A percentile compares a stretch with the other conserved stretches of the same genome.
Evolutionary conservation across 1,140 invertebrate species (phyloP).

Genomic region (Drosophila sturtevanti): DNA sequence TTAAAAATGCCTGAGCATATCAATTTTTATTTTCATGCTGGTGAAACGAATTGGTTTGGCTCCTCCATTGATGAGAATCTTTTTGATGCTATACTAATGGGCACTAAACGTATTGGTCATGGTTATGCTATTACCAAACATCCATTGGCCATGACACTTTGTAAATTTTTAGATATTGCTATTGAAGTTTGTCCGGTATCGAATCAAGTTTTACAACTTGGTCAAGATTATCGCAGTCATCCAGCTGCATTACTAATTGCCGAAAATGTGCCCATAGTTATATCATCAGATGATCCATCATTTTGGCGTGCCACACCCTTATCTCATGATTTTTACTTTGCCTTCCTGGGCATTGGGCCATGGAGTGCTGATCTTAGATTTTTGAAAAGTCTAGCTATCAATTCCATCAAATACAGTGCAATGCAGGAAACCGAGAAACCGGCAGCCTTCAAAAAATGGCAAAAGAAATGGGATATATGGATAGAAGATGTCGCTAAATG

Average conservation of each 20-base stretch:
- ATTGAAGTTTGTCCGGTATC: conserved; percentile 92
- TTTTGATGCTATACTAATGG: conserved; percentile 90
- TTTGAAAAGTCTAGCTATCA: conserved; percentile 90
- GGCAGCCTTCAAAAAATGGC: conserved; percentile 57
- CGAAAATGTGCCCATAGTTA: conserved; percentile 84
- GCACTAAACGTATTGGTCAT: conserved; percentile 87
- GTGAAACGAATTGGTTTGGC: conserved; percentile 91
- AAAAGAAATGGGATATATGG: conserved; percentile 60
- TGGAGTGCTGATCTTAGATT: conserved; percentile 87
- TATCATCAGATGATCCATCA: conserved; percentile 89
- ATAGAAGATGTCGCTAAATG: conserved; percentile 39
- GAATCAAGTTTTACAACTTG: conserved; percentile 89
- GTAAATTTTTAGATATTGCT: conserved; percentile 86
- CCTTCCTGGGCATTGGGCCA: conserved; percentile 90
- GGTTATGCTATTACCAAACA: conserved; percentile 90
- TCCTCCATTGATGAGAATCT: conserved; percentile 87
- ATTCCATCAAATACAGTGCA: conserved; percentile 88
- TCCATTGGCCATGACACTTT: conserved; percentile 86
- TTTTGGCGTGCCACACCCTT: conserved; percentile 89
- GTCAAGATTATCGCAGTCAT: conserved; percentile 91
- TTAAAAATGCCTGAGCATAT: conserved; percentile 84
- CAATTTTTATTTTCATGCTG: conserved; percentile 90
- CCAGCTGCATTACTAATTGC: conserved; percentile 87
- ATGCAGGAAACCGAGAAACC: conserved; percentile 38
- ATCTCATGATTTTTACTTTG: conserved; percentile 92